Base-by-base conservation (phyloP, 2,113 vertebrate genomes). In the Leucoraja erinaceus region DNA sequence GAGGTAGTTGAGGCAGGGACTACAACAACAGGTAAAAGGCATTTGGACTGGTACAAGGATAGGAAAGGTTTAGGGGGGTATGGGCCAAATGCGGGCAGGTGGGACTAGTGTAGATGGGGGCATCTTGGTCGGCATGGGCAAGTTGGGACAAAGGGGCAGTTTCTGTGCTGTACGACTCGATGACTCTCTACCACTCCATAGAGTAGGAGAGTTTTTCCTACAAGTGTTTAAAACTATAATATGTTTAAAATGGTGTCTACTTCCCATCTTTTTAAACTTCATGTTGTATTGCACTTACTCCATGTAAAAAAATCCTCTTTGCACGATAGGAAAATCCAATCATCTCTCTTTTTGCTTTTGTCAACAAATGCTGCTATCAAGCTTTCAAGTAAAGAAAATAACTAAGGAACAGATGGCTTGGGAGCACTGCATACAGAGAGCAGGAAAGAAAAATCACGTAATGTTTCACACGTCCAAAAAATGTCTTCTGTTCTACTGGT, bases 371-470 rank as follows among this genome's bases (percentile, higher is more conserved):
- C 83, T 66, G 83, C 59, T 16, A 88, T 88, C 83, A 33, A 88
- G 12, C 28, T 61, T 88, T 31, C 28, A 88, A 88, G 28, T 63
- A 59, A 88, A 88, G 83, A 63, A 66, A 88, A 88, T 88, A 63
- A 63, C 83, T 88, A 66, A 88, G 83, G 83, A 88, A 88, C 83
- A 88, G 83, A 88, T 88, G 83, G 83, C n/a, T 63, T 88, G 83
- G 83, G 83, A 88, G 83, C 59, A 31, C 28, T 88, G 83, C 59
- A 88, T 88, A 63, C 59, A n/a, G 83, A 59, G 83, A 1, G 59
- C 83, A 88, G 83, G 83, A 88, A 88, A 63, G 83, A 63, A 66
- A 63, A 88, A 66, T 88, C 83, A 88, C 6, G 59, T 18, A 88
- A 88, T 88, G 83, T 63, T 63, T 88, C 83, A 88, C 83, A 88